Base-by-base conservation (phyloP, 2,888 invertebrate genomes). In the Neria commutata region DNA sequence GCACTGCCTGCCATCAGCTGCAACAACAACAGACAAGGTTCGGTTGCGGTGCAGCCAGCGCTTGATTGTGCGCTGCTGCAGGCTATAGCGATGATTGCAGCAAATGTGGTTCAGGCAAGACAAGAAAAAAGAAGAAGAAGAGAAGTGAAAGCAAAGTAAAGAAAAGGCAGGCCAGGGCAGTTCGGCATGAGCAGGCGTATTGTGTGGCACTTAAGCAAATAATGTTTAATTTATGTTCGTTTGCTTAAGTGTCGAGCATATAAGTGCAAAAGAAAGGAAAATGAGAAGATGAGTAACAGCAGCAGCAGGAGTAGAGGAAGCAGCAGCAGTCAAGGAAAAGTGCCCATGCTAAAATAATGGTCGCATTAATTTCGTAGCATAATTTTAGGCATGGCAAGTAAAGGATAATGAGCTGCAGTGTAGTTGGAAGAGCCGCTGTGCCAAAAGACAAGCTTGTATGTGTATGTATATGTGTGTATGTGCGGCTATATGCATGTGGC, bases 161-260 rank as follows among this genome's bases (percentile, higher is more conserved):
- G n/a, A n/a, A n/a, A n/a, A n/a, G n/a, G n/a, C n/a, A n/a, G n/a
- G n/a, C n/a, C n/a, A n/a, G n/a, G n/a, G n/a, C n/a, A 11, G 37
- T 17, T 37, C 17, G 37, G 37, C 37, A 1, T 5, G 17, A 37
- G 37, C n/a, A 37, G 6, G 17, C 17, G 37, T 11, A 37, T n/a
- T 37, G 17, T 29, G 46, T 21, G 19, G 23, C 40, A 34, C 53
- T 57, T 48, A 63, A 56, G 57, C 65, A 65, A 63, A 63, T 65
- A 65, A 58, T 60, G 54, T 62, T 65, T 65, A 65, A 62, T 65
- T 65, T 63, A 63, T 61, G 60, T 56, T 60, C 58, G 54, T 50
- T 63, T 58, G 48, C 45, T 45, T 47, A 46, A 49, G 49, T 54
- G 40, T 37, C 46, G 46, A n/a, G 51, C 52, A 57, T 46, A 57